Base-by-base conservation (phyloP, 2,888 invertebrate genomes). In the Myopa tessellatipennis region DNA sequence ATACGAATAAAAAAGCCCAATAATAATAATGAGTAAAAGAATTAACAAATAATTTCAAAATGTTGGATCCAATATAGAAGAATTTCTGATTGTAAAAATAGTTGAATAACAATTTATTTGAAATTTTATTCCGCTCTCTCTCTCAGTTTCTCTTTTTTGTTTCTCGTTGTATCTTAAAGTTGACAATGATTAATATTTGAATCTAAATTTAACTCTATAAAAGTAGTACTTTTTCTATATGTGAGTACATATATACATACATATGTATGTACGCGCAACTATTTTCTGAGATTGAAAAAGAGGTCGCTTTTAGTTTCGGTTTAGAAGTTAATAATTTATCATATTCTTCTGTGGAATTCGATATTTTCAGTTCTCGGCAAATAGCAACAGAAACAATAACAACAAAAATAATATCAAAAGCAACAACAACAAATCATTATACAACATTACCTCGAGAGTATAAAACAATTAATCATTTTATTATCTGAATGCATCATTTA, bases 381-480 rank as follows among this genome's bases (percentile, higher is more conserved):
- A 61, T 34, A 68, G 16, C 0, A 68, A 68, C 34, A 61, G n/a
- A 4, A 18, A 61, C 34, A 61, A 61, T n/a, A 26, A 61, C 61
- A 61, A 60, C 16, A n/a, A n/a, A 72, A 40, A 40, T 8, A 40
- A 10, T 18, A 40, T 60, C 73, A 38, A 18, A 18, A 63, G 16
- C 55, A 71, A 50, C 50, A 68, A 50, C 68, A 68, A 26, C 26
- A 52, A 52, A 10, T 6, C 26, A 38, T 63, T 14, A n/a, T 74
- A 65, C 34, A 40, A 26, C 40, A 61, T 58, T 67, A 38, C 38
- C 65, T 34, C 60, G 18, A 61, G 58, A 74, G 40, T 69, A 77
- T 26, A 50, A 67, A 74, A 69, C 67, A 77, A 77, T 77, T 69
- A 77, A 77, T 77, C 77, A 77, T 74, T 26, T 60, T 55, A 67